Evolutionary conservation across 2,797 vertebrate species (phyloP).

Genomic region (Lophius americanus): DNA sequence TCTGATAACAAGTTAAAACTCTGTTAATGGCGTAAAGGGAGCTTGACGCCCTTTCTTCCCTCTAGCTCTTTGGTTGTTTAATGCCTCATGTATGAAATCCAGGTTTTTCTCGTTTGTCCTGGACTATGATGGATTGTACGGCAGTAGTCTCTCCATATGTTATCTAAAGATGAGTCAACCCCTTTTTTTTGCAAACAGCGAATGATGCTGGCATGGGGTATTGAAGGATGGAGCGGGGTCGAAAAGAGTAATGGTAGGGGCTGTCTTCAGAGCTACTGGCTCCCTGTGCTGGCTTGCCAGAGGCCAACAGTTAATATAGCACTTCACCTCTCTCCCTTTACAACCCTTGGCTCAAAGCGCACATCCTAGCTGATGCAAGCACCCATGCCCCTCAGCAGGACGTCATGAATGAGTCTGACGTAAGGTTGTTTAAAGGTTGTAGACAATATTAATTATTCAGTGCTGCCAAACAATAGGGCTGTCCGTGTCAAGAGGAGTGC

Average conservation of each 20-base stretch:
- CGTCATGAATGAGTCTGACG: conserved; percentile 79
- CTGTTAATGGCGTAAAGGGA: conserved; percentile 43
- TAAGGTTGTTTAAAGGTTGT: conserved; percentile 85
- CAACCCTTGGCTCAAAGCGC: conserved; percentile 55
- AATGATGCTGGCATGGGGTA: conserved; percentile 63
- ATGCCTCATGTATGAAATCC: conserved; percentile 62
- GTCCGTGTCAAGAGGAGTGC: conserved; percentile 50
- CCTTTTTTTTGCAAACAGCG: conserved; percentile 58
- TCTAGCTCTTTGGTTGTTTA: conserved; percentile 53
- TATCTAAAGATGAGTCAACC: conserved; percentile 72
- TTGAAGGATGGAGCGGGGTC: conserved; percentile 60
- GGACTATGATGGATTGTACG: conserved; percentile 72
- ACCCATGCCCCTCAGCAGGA: conserved; percentile 59
- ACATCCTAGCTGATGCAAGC: conserved; percentile 61
- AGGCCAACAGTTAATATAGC: conserved; percentile 78
- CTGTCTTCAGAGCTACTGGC: conserved; percentile 37
- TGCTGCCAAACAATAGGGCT: conserved; percentile 67
- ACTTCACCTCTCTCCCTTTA: conserved; percentile 67
- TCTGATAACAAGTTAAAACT: conserved; percentile 42
- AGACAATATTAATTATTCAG: conserved; percentile 80
- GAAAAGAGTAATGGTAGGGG: conserved; percentile 49
- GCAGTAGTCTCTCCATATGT: conserved; percentile 74
- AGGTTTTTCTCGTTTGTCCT: conserved; percentile 75
- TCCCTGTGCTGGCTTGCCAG: conserved; percentile 57
- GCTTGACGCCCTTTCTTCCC: conserved; percentile 28